Percentiles rank a stretch among this genome's conserved stretches.
phyloP scores from a whole-genome alignment of 2,113 vertebrate species.

The Periophthalmodon schlosseri region DNA sequence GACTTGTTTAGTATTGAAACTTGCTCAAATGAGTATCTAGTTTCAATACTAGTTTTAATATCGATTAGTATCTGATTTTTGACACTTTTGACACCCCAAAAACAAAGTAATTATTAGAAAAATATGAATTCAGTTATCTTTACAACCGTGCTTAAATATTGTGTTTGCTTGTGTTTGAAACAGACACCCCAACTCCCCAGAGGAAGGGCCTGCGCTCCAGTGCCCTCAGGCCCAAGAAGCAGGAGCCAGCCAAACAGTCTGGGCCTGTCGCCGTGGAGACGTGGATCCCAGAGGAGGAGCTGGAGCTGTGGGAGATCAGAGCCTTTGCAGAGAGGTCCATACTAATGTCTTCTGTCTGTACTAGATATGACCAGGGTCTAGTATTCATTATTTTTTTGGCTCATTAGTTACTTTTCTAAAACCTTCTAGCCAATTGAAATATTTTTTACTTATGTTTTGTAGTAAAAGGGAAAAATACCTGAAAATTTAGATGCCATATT shows the following conservation, averaged over 20 bases:
- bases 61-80: too few species aligned
- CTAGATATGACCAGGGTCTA: background rate
- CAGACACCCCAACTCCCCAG: constrained; percentile 92
- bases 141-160: background rate
- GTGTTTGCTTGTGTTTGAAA: background rate
- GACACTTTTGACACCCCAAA: too few species aligned
- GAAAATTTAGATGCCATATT: too few species aligned
- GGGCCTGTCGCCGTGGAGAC: constrained; percentile 95
- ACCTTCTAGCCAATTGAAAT: too few species aligned
- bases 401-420: too few species aligned
- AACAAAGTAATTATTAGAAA: too few species aligned
- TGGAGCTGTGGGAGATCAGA: constrained; percentile 98
- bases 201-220: constrained; percentile 86
- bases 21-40: too few species aligned
- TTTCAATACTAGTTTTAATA: too few species aligned
- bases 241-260: constrained; percentile 91
- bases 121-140: background rate
- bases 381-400: too few species aligned
- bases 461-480: too few species aligned
- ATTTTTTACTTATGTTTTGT: too few species aligned
- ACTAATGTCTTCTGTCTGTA: accelerated
- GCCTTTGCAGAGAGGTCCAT: constrained; percentile 93
- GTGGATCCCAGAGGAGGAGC: constrained; percentile 95
- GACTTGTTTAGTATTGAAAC: too few species aligned
- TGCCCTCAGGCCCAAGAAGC: constrained; percentile 94